Evolutionary conservation across 2,113 vertebrate species (phyloP), one percentile per base, ranked within the genome.

Genomic region (Ciconia maguari): DNA sequence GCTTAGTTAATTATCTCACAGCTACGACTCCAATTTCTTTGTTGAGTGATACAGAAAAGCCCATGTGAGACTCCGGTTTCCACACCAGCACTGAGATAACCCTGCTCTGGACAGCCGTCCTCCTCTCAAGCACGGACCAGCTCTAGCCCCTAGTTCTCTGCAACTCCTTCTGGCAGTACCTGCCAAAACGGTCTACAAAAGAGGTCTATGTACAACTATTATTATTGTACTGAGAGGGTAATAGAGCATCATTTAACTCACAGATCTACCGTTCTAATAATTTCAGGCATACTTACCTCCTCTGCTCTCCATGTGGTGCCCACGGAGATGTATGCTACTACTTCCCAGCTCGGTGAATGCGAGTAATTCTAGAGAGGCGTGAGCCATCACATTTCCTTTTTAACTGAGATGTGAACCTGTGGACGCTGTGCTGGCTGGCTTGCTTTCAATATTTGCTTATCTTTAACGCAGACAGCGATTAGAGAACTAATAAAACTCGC

Each of bases 261-360:
- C 11, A 41, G 41, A 17, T 51, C 49, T 64, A 13, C 36, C 2
- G 1, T 16, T 71, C 25, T 48, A 42, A 16, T 15, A 36, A 42
- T 34, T 34, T 44, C 52, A 66, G 30, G n/a, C n/a, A 30, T 14
- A 16, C 71, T 78, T 60, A 87, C 88, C 77, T 60, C 30, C 57
- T 44, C 51, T 61, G 18, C 11, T 55, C 51, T 25, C 54, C 0
- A 4, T 42, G 48, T 1, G 1, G 27, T 62, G 58, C n/a, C 14
- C n/a, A 48, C n/a, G 0, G 64, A 61, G 65, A 34, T 4, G 49
- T n/a, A 8, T 19, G 27, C 8, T 61, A 7, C 26, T n/a, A 2
- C 51, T 52, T 48, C 44, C 26, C 74, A 29, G 80, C 48, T n/a
- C 2, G 1, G 34, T 25, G 62, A 64, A 24, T 1, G 6, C 1